A percentile compares a stretch with the other conserved stretches of the same genome.
phyloP scores from a whole-genome alignment of 2,113 vertebrate species.

The Erpornis zantholeuca region DNA sequence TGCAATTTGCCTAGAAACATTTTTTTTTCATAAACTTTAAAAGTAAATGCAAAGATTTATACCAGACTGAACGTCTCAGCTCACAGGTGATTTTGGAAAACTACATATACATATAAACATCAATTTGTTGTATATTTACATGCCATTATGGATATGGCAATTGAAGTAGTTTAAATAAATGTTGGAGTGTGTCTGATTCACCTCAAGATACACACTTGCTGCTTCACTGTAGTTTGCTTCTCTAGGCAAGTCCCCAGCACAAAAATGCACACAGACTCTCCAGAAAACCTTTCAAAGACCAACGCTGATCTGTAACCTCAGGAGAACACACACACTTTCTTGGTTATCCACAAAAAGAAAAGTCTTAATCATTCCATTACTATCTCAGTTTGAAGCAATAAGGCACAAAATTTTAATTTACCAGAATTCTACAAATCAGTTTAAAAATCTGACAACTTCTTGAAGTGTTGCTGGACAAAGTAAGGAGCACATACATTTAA shows the following conservation, averaged over 20 bases:
- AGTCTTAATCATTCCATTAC: background rate
- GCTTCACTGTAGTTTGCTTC: background rate
- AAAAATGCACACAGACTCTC: background rate
- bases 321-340: background rate
- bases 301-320: background rate
- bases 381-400: background rate
- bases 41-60: background rate
- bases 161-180: background rate
- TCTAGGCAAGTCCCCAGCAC: background rate
- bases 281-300: background rate
- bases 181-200: background rate
- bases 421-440: background rate
- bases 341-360: background rate
- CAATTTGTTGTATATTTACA: background rate
- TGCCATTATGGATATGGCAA: background rate
- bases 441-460: background rate
- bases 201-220: background rate
- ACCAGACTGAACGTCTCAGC: background rate
- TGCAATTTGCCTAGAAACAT: background rate
- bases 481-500: background rate
- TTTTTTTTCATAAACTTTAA: background rate
- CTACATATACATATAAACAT: background rate
- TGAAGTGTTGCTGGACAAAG: background rate
- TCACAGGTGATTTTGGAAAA: background rate
- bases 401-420: background rate